Evolutionary conservation across 2,797 vertebrate species (phyloP).

Genomic region (Manis crassicaudata): DNA sequence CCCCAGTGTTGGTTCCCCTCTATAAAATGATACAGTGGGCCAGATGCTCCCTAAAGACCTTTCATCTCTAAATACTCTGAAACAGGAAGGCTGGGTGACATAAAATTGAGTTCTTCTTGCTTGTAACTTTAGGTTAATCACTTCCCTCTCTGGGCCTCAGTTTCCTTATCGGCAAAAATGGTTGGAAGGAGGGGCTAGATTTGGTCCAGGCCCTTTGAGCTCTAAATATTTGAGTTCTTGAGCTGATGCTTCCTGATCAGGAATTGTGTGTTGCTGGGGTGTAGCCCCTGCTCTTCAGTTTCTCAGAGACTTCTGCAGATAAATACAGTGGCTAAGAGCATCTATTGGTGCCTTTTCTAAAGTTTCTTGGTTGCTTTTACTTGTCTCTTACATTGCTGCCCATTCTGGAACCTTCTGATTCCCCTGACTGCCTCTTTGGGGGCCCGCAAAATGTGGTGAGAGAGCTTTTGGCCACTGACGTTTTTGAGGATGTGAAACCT

Average conservation of each 20-base stretch:
- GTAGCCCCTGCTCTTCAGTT: not conserved
- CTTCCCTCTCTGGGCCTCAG: not conserved
- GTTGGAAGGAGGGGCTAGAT: not conserved
- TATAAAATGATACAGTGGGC: too few species aligned
- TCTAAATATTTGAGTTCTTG: not conserved
- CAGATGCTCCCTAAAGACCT: not conserved
- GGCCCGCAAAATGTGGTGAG: not conserved
- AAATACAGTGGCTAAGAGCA: not conserved
- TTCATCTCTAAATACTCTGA: not conserved
- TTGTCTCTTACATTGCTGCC: not conserved
- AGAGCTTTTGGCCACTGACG: not conserved
- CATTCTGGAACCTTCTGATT: not conserved
- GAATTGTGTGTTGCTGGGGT: not conserved
- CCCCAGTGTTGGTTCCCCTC: not conserved
- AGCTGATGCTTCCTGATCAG: not conserved
- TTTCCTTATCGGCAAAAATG: conserved; percentile 36
- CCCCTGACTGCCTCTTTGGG: not conserved
- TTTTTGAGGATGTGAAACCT: not conserved
- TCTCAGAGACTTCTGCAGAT: not conserved
- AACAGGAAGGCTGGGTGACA: too few species aligned
- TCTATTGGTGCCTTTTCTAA: not conserved
- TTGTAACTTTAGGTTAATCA: not conserved
- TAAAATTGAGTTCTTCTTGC: not conserved
- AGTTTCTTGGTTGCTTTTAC: not conserved
- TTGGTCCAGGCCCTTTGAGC: not conserved